Base-by-base conservation (phyloP, 1,140 invertebrate genomes). In the Trypoxylus dichotomus region DNA sequence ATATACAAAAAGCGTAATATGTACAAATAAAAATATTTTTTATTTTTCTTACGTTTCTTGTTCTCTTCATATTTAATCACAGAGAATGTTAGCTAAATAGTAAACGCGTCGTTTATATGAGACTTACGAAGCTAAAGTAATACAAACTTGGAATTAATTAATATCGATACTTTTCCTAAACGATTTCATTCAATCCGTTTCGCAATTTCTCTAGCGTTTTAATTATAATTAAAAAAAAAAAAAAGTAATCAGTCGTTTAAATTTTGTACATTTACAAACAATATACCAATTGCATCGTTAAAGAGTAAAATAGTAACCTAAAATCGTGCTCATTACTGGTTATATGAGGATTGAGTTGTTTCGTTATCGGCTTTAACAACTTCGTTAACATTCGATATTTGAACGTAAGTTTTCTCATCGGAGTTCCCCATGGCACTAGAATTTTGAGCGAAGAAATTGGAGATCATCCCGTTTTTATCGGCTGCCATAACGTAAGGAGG, bases 401-500 rank as follows among this genome's bases (percentile, higher is more conserved):
- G 77, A 19, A 79, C 71, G 42, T 79, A 80, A 2, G 71, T 2
- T 5, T 54, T 29, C 11, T 81, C 76, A 1, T 60, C 72, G 13
- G 37, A 24, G 10, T 21, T 6, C n/a, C 21, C 41, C 5, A 60
- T 63, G 1, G 42, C 72, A 63, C 19, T 63, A 13, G 60, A 19
- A 21, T 21, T 11, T 11, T 63, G 60, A 13, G 13, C 3, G 43
- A 47, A 47, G 3, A 47, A 47, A 27, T 63, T 63, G 13, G 60
- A 27, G 5, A 27, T 19, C 10, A 63, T 19, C 25, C 8, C 41
- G 29, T 68, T 80, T 63, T 80, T 78, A 75, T 60, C 79, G 21
- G 76, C 80, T 19, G 79, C 79, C 43, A 81, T 77, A 8, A 79
- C 80, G 74, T 81, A 80, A 63, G 60, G 60, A n/a, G 71, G 71